These are phyloP conservation scores for Syndactyla subalaris DNA, from an alignment of 2,797 vertebrate species.

Conservation along the genomic window DNA sequence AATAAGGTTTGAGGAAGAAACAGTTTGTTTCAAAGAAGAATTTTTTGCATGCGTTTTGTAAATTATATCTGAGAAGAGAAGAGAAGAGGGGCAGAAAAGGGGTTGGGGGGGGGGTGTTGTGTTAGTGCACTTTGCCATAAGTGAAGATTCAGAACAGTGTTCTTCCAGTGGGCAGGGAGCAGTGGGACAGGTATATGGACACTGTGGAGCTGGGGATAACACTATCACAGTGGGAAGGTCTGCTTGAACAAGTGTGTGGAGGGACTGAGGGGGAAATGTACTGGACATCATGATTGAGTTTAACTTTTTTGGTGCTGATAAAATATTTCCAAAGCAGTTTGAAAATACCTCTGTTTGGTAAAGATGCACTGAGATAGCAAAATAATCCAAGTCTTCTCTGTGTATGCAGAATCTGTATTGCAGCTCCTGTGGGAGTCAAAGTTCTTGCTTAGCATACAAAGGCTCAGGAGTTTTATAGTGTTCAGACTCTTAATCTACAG, in stretches of 20 bases:
- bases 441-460: constrained; percentile 76
- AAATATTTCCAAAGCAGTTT: constrained; percentile 7
- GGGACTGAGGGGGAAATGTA: background rate
- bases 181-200: background rate
- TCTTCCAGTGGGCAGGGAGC: background rate
- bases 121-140: background rate
- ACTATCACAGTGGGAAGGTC: background rate
- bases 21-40: background rate
- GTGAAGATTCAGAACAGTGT: background rate
- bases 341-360: constrained; percentile 20
- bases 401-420: constrained; percentile 43
- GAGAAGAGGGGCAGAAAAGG: background rate
- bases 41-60: background rate
- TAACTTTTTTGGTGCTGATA: background rate
- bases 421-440: constrained; percentile 54
- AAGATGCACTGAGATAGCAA: constrained; percentile 36
- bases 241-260: background rate
- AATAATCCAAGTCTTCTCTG: background rate
- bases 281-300: background rate
- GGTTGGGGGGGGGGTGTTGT: background rate
- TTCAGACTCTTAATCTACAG: constrained; percentile 75
- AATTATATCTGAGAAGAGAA: background rate
- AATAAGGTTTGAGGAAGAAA: background rate
- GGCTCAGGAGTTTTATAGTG: constrained; percentile 72
- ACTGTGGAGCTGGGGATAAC: background rate